Evolutionary conservation across 2,888 invertebrate species (phyloP).

Genomic region (Celastrina argiolus): DNA sequence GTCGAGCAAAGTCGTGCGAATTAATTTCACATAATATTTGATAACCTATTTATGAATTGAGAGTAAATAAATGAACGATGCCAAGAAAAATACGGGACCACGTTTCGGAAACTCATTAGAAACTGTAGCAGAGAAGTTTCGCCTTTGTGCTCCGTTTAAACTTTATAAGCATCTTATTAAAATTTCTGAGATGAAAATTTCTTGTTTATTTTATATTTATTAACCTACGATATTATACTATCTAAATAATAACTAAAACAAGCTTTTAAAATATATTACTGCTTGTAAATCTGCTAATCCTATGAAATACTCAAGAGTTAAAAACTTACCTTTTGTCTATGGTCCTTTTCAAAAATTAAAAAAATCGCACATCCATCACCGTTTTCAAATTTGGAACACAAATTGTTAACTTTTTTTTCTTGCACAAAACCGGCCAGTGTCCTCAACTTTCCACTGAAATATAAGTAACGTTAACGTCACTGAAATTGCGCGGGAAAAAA

Average conservation of each 20-base stretch:
- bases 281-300: background rate
- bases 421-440: background rate
- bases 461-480: conserved; percentile 29
- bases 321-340: background rate
- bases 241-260: too few species aligned
- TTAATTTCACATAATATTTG: background rate
- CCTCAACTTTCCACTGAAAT: background rate
- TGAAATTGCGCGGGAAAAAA: conserved; percentile 33
- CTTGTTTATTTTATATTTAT: too few species aligned
- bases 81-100: background rate
- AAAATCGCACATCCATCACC: conserved; percentile 3
- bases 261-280: too few species aligned
- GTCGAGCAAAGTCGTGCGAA: background rate
- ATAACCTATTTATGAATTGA: conserved; percentile 3
- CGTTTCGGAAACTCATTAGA: background rate
- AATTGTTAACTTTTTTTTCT: conserved; percentile 20
- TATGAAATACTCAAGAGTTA: background rate
- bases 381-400: background rate
- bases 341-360: background rate
- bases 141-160: conserved; percentile 1
- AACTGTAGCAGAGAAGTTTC: background rate
- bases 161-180: background rate
- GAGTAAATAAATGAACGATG: background rate
- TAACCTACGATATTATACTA: too few species aligned
- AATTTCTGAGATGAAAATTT: too few species aligned